phyloP scores from a whole-genome alignment of 2,113 vertebrate species.

The Caranx melampygus region DNA sequence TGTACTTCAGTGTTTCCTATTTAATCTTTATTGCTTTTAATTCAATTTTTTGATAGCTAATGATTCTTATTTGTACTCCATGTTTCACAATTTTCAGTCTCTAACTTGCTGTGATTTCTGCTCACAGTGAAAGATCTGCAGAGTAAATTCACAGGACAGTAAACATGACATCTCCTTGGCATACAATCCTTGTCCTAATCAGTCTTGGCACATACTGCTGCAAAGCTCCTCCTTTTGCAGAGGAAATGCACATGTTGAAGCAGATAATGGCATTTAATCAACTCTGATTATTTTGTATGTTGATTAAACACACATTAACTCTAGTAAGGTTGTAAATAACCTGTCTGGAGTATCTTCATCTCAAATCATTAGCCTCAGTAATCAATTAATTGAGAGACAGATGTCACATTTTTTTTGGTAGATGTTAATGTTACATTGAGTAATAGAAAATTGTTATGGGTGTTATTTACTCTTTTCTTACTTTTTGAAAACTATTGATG shows the following conservation, averaged over 20 bases:
- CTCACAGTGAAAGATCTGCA: constrained; percentile 24
- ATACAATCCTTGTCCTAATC: constrained; percentile 45
- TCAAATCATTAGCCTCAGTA: background rate
- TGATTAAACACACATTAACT: background rate
- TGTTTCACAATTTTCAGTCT: constrained; percentile 11
- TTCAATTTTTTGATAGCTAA: background rate
- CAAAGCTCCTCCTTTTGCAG: constrained; percentile 25
- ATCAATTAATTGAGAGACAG: background rate
- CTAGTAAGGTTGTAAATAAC: background rate
- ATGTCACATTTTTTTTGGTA: no score
- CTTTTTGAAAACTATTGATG: background rate
- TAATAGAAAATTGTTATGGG: background rate
- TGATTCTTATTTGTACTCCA: background rate
- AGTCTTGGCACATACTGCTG: constrained; percentile 20
- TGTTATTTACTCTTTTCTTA: background rate
- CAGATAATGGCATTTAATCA: background rate
- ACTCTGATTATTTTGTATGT: background rate
- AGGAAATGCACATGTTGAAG: background rate
- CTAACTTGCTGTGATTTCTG: constrained; percentile 17
- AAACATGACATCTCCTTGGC: constrained; percentile 37
- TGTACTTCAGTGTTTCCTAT: background rate
- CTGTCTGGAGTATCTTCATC: background rate
- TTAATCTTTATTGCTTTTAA: background rate
- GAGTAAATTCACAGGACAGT: constrained; percentile 31
- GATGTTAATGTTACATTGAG: background rate